A percentile compares a stretch with the other conserved stretches of the same genome.
These are phyloP conservation scores for Urosaurus nigricauda DNA, from an alignment of 2,797 vertebrate genomes.

Conservation along the genomic window DNA sequence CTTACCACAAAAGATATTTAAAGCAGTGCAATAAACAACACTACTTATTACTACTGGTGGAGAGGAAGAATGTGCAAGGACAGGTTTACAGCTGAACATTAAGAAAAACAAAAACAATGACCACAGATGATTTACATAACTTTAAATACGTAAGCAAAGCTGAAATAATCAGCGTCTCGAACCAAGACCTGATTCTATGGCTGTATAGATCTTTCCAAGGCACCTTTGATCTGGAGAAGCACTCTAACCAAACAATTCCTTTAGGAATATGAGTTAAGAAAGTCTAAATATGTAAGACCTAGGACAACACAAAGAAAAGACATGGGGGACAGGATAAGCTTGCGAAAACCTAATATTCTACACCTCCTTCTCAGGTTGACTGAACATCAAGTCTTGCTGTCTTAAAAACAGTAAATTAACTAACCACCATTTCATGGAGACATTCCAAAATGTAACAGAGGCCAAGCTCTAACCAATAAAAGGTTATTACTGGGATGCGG, in stretches of 20 bases:
- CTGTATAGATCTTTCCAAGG: background rate
- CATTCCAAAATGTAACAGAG: background rate
- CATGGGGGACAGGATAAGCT: background rate
- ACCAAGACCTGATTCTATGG: background rate
- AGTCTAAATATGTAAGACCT: background rate
- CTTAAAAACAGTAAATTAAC: background rate
- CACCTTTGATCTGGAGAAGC: background rate
- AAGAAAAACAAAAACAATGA: too few relatives aligned
- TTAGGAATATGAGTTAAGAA: background rate
- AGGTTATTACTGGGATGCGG: background rate
- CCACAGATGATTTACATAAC: too few relatives aligned
- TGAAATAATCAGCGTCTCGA: background rate
- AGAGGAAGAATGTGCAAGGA: too few relatives aligned
- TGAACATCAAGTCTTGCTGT: background rate
- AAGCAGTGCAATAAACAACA: too few relatives aligned
- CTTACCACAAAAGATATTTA: too few relatives aligned
- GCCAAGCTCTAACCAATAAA: slow-evolving; percentile 8
- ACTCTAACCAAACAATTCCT: background rate
- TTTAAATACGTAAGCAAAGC: background rate
- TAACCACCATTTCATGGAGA: background rate
- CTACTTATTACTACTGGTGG: too few relatives aligned
- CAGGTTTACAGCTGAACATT: too few relatives aligned
- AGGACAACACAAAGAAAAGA: background rate
- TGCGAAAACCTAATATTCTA: background rate
- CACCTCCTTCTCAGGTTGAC: background rate